Conservation (phyloP, 30 jellyfish, hydroid and myxozoan genomes). For the Turritopsis rubra region DNA sequence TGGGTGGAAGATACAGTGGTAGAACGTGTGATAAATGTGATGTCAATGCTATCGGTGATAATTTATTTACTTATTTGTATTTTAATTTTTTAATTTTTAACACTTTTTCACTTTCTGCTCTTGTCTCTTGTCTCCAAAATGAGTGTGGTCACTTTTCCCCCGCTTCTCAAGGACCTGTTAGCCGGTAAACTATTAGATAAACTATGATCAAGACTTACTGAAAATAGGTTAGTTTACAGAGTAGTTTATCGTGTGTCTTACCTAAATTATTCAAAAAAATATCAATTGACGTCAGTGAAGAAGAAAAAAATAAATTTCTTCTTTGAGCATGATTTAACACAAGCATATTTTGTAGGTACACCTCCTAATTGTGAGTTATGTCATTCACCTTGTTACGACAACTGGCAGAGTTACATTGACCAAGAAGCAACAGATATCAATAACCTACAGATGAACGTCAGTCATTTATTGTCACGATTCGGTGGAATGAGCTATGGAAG, state of each 20-base stretch:
- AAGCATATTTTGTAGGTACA: constrained; percentile 36
- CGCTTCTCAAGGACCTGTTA: no score
- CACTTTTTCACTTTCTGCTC: background rate
- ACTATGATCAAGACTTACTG: no score
- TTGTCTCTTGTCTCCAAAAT: constrained; percentile 11
- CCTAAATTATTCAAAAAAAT: no score
- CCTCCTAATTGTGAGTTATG: constrained; percentile 92
- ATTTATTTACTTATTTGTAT: background rate
- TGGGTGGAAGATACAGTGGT: constrained; percentile 83
- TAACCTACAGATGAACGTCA: constrained; percentile 40
- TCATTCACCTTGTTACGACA: constrained; percentile 82
- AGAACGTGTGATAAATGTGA: constrained; percentile 79
- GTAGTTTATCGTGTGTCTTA: no score
- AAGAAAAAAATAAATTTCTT: background rate
- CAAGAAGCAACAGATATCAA: constrained; percentile 56
- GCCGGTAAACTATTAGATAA: no score
- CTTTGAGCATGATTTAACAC: background rate
- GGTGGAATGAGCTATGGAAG: constrained; percentile 68
- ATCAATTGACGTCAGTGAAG: background rate
- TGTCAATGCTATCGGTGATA: constrained; percentile 78
- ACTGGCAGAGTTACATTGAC: constrained; percentile 80
- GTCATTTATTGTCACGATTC: constrained; percentile 50
- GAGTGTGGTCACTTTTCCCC: no score
- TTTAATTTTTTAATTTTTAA: background rate
- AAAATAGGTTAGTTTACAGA: no score